A percentile compares a stretch with the other conserved stretches of the same genome.
phyloP scores from a whole-genome alignment of 37 sponge, comb jelly and placozoan species.

The Petrosia ficiformis region DNA sequence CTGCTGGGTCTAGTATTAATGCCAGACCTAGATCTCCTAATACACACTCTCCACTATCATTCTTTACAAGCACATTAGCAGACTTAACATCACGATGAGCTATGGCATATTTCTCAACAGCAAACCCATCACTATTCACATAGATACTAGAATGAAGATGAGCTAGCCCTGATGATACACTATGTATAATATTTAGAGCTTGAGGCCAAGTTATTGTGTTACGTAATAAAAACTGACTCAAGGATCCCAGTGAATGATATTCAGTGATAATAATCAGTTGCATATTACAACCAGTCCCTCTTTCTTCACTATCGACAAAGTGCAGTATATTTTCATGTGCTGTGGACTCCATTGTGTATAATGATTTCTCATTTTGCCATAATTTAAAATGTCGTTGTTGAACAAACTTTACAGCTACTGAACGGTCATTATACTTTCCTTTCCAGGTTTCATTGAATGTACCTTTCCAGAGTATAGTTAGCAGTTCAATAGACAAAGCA shows the following conservation, averaged over 20 bases:
- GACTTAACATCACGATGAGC: constrained; percentile 91
- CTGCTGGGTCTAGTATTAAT: constrained; percentile 56
- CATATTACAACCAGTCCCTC: constrained; percentile 15
- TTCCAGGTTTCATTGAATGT: constrained; percentile 65
- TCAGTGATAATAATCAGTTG: constrained; percentile 44
- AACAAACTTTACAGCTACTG: constrained; percentile 70
- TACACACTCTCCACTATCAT: constrained; percentile 62
- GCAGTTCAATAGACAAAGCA: constrained; percentile 12
- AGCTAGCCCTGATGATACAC: constrained; percentile 36
- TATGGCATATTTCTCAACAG: constrained; percentile 63
- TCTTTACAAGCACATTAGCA: constrained; percentile 73
- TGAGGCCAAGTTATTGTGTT: constrained; percentile 41
- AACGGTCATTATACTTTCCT: constrained; percentile 17
- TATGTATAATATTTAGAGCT: constrained; percentile 25
- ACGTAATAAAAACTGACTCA: constrained; percentile 22
- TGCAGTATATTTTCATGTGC: constrained; percentile 58
- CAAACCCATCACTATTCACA: constrained; percentile 12
- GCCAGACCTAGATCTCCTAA: constrained; percentile 82
- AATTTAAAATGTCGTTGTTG: constrained; percentile 21
- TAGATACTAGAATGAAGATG: constrained; percentile 72
- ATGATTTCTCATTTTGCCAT: constrained; percentile 59
- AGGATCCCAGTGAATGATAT: constrained; percentile 62
- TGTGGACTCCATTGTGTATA: constrained; percentile 55
- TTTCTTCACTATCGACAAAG: constrained; percentile 30
- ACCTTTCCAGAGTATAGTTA: constrained; percentile 47